Conservation (phyloP, 2,888 invertebrate genomes). For the Imbricaverruca yamaguchii region DNA sequence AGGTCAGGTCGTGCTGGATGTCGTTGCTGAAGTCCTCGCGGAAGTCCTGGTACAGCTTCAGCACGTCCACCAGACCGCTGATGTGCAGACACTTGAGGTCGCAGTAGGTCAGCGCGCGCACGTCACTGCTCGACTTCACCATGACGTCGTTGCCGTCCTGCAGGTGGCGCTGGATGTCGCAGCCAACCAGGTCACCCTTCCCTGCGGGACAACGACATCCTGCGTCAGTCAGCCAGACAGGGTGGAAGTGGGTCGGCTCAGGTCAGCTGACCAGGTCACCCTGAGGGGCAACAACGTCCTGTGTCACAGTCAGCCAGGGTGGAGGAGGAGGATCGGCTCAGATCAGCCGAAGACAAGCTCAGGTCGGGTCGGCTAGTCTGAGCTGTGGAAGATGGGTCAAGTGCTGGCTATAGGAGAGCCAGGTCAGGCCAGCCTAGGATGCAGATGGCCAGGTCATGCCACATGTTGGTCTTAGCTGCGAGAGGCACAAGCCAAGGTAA, state of each 20-base stretch:
- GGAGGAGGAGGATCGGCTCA: neutral
- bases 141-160: conserved; percentile 60
- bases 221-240: neutral
- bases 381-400: too few species aligned
- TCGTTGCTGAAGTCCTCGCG: conserved; percentile 90
- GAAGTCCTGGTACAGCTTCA: conserved; percentile 86
- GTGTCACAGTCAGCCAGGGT: neutral
- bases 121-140: conserved; percentile 89
- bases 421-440: too few species aligned
- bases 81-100: conserved; percentile 91
- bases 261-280: conserved; percentile 38
- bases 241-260: neutral
- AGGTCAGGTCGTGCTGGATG: conserved; percentile 89
- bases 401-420: too few species aligned
- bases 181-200: conserved; percentile 86
- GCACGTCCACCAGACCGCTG: conserved; percentile 78
- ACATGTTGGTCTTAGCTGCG: too few species aligned
- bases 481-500: too few species aligned
- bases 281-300: too few species aligned
- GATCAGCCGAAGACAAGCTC: too few species aligned
- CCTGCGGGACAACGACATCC: too few species aligned
- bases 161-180: conserved; percentile 77
- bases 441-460: too few species aligned
- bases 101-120: conserved; percentile 90
- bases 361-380: too few species aligned